Conservation (phyloP, 2,888 invertebrate genomes). For the Apodemia duryi region DNA sequence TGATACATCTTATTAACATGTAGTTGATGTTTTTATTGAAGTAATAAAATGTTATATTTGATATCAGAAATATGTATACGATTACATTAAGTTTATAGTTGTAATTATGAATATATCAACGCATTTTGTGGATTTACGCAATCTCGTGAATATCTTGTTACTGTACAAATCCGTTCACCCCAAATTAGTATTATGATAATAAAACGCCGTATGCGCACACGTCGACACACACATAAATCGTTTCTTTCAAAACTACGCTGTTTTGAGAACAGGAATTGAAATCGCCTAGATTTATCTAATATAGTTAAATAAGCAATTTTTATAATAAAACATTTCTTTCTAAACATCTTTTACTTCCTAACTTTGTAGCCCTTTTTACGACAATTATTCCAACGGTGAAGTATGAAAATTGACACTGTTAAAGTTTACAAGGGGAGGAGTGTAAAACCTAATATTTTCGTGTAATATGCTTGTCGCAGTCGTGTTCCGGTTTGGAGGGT, state of each 20-base stretch:
- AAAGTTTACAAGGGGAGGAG: too few species aligned
- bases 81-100: background rate
- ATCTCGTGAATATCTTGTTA: background rate
- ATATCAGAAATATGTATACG: background rate
- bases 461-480: too few species aligned
- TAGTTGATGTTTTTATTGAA: background rate
- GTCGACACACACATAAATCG: constrained; percentile 57
- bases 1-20: background rate
- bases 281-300: background rate
- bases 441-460: too few species aligned
- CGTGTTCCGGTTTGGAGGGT: too few species aligned
- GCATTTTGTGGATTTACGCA: background rate
- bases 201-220: constrained; percentile 43
- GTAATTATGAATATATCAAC: constrained; percentile 2
- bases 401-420: too few species aligned
- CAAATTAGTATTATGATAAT: constrained; percentile 51
- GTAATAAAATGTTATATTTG: constrained; percentile 7
- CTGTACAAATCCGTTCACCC: constrained; percentile 29
- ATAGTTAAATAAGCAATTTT: background rate
- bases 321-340: too few species aligned
- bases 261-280: constrained; percentile 33
- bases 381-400: too few species aligned
- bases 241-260: constrained; percentile 52
- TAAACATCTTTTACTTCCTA: too few species aligned
- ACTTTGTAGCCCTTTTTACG: too few species aligned